Base-by-base conservation (phyloP, 2,113 vertebrate species). In the Diphyllodes magnificus region DNA sequence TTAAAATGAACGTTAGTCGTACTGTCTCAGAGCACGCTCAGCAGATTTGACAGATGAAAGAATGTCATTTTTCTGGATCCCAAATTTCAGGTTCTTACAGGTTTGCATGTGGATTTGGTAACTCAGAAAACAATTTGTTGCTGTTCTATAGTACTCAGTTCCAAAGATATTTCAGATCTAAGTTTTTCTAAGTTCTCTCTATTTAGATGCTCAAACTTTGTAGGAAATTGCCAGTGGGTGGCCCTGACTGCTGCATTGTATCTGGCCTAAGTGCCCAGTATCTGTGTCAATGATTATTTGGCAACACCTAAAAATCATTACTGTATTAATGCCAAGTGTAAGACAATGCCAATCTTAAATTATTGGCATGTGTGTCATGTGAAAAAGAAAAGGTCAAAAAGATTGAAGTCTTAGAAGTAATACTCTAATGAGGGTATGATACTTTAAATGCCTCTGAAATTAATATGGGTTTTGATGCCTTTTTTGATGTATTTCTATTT, bases 401-500 rank as follows among this genome's bases (percentile, higher is more conserved):
- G n/a, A 70, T 21, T 73, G 82, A 86, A 93, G 69, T 50, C 86
- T 83, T 80, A 90, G 86, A 92, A 92, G 49, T 13, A 7, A 86
- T 97, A 94, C 90, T 86, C 72, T 93, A 93, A 91, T 94, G 95
- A 95, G 40, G 7, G 11, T 84, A 93, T 8, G 5, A 70, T 94
- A 50, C 66, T 88, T 92, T 40, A 92, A 93, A 82, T 93, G 75
- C 44, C 63, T 93, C 91, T 93, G 88, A 78, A 77, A 89, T 84
- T 75, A 72, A 82, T 94, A 88, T 92, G 19, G 6, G 7, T 68
- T 93, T 94, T 82, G 60, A 59, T 2, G 57, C 49, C 22, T 68
- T 51, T 90, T 96, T 95, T 96, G 86, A 95, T 96, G 77, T 89
- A 8, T 84, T 91, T 64, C 60, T 75, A 37, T 95, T 71, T 91